A percentile compares a stretch with the other conserved stretches of the same genome.
phyloP scores from a whole-genome alignment of 2,113 vertebrate genomes.

The Phalacrocorax pelagicus region DNA sequence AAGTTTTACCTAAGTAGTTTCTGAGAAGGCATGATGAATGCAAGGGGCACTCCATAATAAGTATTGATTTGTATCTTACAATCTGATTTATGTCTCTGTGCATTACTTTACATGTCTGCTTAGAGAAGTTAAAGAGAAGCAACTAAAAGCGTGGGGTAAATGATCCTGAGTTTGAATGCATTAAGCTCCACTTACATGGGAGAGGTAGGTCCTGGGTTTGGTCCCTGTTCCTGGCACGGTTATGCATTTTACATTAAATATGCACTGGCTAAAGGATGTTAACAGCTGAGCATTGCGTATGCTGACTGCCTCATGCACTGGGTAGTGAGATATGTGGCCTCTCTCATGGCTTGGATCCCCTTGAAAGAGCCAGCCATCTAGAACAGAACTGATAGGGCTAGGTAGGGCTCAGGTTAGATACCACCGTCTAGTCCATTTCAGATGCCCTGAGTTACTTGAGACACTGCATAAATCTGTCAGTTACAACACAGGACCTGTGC shows the following conservation, averaged over 20 bases:
- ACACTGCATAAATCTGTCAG: neutral
- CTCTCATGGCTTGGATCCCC: neutral
- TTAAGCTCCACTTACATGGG: conserved; percentile 18
- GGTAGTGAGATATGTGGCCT: neutral
- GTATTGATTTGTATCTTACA: conserved; percentile 57
- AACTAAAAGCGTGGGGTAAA: conserved; percentile 31
- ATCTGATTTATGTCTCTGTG: conserved; percentile 46
- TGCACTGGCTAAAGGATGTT: neutral
- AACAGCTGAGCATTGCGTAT: neutral
- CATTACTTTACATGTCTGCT: conserved; percentile 51
- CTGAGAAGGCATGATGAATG: conserved; percentile 51
- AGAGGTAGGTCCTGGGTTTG: neutral
- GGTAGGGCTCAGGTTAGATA: neutral
- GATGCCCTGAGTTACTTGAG: neutral
- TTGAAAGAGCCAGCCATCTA: neutral
- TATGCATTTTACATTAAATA: conserved; percentile 22
- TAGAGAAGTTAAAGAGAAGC: conserved; percentile 32
- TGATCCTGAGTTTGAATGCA: conserved; percentile 3
- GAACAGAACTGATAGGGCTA: neutral
- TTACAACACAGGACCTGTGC: neutral
- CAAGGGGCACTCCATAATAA: conserved; percentile 31
- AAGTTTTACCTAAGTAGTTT: conserved; percentile 53
- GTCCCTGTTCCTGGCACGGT: neutral
- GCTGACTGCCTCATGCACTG: neutral
- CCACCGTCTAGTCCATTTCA: neutral